Percentiles rank a stretch among this genome's conserved stretches.
Conservation (phyloP, 2,888 invertebrate species). For the Aquatica leii region DNA sequence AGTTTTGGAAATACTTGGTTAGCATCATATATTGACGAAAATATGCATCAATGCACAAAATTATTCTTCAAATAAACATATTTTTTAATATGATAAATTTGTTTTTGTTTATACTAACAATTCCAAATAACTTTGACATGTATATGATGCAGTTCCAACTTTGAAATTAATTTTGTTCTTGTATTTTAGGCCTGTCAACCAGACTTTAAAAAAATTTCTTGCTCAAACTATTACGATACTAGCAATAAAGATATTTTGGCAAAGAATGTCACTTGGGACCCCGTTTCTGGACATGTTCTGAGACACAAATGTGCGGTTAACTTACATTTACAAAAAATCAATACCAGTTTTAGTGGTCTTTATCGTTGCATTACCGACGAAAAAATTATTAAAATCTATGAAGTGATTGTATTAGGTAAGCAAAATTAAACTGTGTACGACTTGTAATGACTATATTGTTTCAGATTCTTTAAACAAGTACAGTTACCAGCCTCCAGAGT, state of each 20-base stretch:
- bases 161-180: too few relatives aligned
- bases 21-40: too few relatives aligned
- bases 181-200: conserved; percentile 45
- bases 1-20: too few relatives aligned
- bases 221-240: conserved; percentile 37
- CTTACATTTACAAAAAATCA: conserved; percentile 48
- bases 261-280: conserved; percentile 30
- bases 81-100: not conserved
- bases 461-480: conserved; percentile 45
- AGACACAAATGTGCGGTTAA: conserved; percentile 41
- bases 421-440: not conserved
- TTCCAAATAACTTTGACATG: too few relatives aligned
- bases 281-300: conserved; percentile 17
- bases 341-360: conserved; percentile 48
- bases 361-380: conserved; percentile 52
- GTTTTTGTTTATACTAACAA: too few relatives aligned
- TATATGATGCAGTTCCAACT: too few relatives aligned
- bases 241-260: conserved; percentile 13
- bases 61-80: too few relatives aligned
- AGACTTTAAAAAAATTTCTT: conserved; percentile 45
- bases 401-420: conserved; percentile 49
- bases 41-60: too few relatives aligned
- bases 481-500: conserved; percentile 48
- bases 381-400: conserved; percentile 46
- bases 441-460: conserved; percentile 1